A percentile compares a stretch with the other conserved stretches of the same genome.
Conservation (phyloP, 2,797 vertebrate genomes). For the Acomys russatus region DNA sequence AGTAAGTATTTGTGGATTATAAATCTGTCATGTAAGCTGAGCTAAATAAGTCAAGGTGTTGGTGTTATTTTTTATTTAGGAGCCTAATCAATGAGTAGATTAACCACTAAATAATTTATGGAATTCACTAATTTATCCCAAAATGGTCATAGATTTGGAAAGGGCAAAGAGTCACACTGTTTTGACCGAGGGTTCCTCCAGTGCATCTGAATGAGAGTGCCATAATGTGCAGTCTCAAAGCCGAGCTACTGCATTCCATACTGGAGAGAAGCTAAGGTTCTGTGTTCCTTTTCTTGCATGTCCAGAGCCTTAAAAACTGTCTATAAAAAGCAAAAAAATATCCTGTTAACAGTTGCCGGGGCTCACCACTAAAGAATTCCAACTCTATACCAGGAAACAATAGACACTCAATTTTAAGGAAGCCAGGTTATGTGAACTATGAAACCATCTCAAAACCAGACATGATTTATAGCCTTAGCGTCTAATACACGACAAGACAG, state of each 20-base stretch:
- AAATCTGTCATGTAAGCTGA: background rate
- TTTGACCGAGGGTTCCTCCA: background rate
- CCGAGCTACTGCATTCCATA: background rate
- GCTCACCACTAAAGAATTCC: background rate
- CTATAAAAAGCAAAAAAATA: background rate
- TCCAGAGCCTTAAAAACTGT: background rate
- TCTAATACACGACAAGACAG: background rate
- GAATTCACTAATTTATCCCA: background rate
- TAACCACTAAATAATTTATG: background rate
- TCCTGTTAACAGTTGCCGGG: background rate
- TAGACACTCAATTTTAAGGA: background rate
- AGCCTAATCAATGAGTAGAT: conserved; percentile 10
- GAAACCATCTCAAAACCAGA: background rate
- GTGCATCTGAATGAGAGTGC: too few relatives aligned
- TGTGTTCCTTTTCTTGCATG: background rate
- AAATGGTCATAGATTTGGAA: background rate
- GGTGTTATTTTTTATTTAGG: background rate
- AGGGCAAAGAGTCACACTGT: background rate
- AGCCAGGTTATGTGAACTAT: background rate
- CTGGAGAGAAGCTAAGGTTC: background rate
- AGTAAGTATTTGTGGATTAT: background rate
- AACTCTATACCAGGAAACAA: background rate
- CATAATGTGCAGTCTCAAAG: background rate
- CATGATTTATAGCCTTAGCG: background rate
- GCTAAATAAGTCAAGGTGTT: background rate